phyloP scores from a whole-genome alignment of 2,113 vertebrate species.

The Phrynosoma platyrhinos region DNA sequence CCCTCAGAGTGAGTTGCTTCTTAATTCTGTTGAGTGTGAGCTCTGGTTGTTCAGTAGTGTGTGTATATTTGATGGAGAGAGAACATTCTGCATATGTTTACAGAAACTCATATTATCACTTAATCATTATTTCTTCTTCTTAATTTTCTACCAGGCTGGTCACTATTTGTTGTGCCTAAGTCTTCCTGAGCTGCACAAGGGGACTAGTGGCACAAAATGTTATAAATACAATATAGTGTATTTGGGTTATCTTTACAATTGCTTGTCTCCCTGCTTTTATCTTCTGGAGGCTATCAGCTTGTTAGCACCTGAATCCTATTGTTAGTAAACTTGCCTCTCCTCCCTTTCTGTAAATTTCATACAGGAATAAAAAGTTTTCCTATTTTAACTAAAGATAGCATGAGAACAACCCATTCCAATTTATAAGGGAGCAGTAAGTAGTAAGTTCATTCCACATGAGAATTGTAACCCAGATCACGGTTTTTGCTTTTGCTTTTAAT shows the following conservation, averaged over 20 bases:
- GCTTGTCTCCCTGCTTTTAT: background rate
- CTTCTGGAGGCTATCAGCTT: background rate
- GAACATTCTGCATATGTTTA: background rate
- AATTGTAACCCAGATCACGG: background rate
- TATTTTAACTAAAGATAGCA: background rate
- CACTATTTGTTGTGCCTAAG: background rate
- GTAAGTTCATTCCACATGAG: background rate
- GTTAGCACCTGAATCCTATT: too few relatives aligned
- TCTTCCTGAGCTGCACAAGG: background rate
- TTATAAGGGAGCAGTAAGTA: constrained; percentile 13
- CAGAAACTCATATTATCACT: background rate
- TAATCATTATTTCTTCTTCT: background rate
- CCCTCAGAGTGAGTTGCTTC: too few relatives aligned
- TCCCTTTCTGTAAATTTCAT: background rate
- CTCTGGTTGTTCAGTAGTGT: too few relatives aligned
- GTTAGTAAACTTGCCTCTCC: too few relatives aligned
- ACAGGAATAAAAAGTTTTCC: background rate
- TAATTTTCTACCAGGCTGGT: too few relatives aligned
- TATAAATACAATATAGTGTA: too few relatives aligned
- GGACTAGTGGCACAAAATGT: background rate
- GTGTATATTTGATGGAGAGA: background rate
- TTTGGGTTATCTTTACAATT: background rate
- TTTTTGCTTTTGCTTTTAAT: too few relatives aligned
- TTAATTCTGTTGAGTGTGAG: too few relatives aligned
- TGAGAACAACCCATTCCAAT: constrained; percentile 15